Evolutionary conservation across 1,140 invertebrate species (phyloP).

Genomic region (Drosophila quadrilineata): DNA sequence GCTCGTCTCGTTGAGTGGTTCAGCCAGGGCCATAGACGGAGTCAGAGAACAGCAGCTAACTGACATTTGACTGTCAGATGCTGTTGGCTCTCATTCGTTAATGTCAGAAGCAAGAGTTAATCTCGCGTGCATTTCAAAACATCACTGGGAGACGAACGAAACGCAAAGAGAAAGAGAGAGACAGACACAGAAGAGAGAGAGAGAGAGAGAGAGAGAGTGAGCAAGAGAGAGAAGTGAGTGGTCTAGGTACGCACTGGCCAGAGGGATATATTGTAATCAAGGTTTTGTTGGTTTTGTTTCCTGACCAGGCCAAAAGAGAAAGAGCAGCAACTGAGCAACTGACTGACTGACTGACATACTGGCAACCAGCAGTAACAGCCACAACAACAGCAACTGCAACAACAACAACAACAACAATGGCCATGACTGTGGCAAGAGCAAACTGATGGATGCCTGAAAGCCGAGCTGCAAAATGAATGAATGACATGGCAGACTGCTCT

Average conservation of each 20-base stretch:
- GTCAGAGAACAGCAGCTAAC: conserved; percentile 62
- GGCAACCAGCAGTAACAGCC: conserved; percentile 46
- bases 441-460: conserved; percentile 73
- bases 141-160: conserved; percentile 37
- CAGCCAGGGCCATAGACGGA: background rate
- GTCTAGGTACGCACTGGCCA: conserved; percentile 62
- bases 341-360: conserved; percentile 62
- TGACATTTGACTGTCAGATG: conserved; percentile 79
- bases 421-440: conserved; percentile 31
- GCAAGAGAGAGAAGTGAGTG: background rate
- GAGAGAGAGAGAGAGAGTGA: background rate
- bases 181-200: background rate
- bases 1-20: conserved; percentile 1
- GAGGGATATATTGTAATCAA: conserved; percentile 62
- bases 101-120: conserved; percentile 76
- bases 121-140: conserved; percentile 76
- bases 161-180: background rate
- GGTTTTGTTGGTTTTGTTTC: conserved; percentile 46
- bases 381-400: conserved; percentile 32
- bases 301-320: conserved; percentile 27
- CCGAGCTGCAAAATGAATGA: conserved; percentile 70
- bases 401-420: conserved; percentile 24
- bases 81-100: conserved; percentile 79
- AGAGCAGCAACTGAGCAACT: conserved; percentile 31
- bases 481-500: conserved; percentile 72